Conservation (phyloP, 1,140 invertebrate species). For the Grapholita molesta region DNA sequence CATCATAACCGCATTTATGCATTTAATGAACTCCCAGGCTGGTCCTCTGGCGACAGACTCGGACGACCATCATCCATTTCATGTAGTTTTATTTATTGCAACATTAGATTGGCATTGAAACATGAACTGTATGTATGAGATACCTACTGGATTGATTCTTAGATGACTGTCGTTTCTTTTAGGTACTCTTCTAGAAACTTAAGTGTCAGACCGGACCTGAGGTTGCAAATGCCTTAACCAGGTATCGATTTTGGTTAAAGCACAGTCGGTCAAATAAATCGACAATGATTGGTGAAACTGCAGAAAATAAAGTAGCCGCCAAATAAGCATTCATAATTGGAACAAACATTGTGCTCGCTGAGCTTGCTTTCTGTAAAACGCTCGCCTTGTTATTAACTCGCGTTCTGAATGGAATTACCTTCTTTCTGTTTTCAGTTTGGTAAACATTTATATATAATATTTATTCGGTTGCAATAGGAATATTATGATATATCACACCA, state of each 20-base stretch:
- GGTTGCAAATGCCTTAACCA: background rate
- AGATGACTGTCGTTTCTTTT: conserved; percentile 25
- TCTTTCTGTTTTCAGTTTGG: background rate
- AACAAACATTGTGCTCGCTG: background rate
- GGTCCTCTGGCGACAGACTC: conserved; percentile 41
- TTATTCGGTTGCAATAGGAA: background rate
- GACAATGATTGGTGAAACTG: conserved; percentile 2
- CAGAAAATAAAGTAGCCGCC: conserved; percentile 15
- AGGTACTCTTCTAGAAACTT: conserved; percentile 15
- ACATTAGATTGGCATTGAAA: conserved; percentile 44
- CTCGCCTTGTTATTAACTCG: background rate
- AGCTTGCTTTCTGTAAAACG: background rate
- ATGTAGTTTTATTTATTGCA: conserved; percentile 52
- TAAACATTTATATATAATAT: background rate
- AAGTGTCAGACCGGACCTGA: background rate
- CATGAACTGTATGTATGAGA: background rate
- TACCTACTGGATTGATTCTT: conserved; percentile 18
- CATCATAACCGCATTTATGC: conserved; percentile 54
- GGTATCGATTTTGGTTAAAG: background rate
- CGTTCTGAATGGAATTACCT: background rate
- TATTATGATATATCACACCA: too few species aligned
- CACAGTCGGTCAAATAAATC: background rate
- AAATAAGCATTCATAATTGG: background rate
- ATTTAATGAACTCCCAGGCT: conserved; percentile 41
- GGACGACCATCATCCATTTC: conserved; percentile 45